Evolutionary conservation across 2,888 invertebrate species (phyloP).

Genomic region (Microctonus brassicae): DNA sequence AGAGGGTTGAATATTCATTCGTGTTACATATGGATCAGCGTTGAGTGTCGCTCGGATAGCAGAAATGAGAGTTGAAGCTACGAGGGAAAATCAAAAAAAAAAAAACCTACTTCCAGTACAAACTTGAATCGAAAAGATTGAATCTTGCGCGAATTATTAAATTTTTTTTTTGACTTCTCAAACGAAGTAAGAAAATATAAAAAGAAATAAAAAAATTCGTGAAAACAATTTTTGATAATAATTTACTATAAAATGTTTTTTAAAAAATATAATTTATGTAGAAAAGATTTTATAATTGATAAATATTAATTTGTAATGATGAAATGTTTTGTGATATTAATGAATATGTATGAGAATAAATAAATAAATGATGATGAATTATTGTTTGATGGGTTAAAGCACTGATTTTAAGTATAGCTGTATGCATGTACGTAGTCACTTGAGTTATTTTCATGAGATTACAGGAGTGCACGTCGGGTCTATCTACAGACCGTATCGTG

Average conservation of each 20-base stretch:
- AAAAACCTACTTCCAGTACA: constrained; percentile 9
- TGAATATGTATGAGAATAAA: too few relatives aligned
- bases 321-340: too few relatives aligned
- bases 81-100: constrained; percentile 15
- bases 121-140: constrained; percentile 23
- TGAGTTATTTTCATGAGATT: constrained; percentile 41
- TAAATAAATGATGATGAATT: constrained; percentile 3
- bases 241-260: too few relatives aligned
- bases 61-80: constrained; percentile 42
- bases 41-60: constrained; percentile 49
- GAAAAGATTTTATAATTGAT: too few relatives aligned
- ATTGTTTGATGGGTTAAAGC: not conserved
- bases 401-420: constrained; percentile 13
- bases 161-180: too few relatives aligned
- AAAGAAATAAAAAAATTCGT: too few relatives aligned
- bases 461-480: constrained; percentile 16
- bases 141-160: too few relatives aligned
- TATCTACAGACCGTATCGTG: constrained; percentile 31
- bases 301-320: too few relatives aligned
- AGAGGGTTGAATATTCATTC: constrained; percentile 68
- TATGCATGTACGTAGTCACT: constrained; percentile 5
- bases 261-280: too few relatives aligned
- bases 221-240: too few relatives aligned
- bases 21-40: constrained; percentile 69
- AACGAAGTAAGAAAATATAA: too few relatives aligned